phyloP scores from a whole-genome alignment of 2,113 vertebrate species.

The Megaceryle torquata region DNA sequence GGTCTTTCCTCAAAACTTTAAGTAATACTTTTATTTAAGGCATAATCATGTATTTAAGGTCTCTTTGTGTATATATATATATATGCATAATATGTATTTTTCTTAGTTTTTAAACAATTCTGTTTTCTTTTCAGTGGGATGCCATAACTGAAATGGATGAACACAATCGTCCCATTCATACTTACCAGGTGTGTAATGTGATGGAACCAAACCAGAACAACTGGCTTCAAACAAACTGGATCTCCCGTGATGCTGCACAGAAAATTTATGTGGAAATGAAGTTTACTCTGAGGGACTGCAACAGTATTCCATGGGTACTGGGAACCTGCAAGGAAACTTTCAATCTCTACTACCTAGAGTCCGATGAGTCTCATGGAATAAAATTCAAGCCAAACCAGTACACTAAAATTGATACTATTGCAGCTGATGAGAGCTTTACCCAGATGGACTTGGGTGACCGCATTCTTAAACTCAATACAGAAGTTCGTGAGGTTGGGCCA shows the following conservation, averaged over 20 bases:
- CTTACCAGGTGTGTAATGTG: conserved; percentile 95
- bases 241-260: conserved; percentile 91
- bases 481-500: conserved; percentile 92
- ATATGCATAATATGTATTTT: accelerated
- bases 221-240: conserved; percentile 96
- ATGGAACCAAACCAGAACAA: conserved; percentile 98
- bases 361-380: conserved; percentile 85
- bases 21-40: not conserved
- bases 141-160: conserved; percentile 98
- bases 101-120: not conserved
- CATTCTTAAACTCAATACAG: conserved; percentile 95
- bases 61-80: not conserved
- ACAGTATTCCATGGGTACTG: conserved; percentile 94
- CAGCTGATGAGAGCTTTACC: conserved; percentile 95
- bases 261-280: conserved; percentile 95
- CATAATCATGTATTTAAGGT: too few relatives aligned
- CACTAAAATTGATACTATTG: conserved; percentile 94
- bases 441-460: conserved; percentile 97
- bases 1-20: not conserved
- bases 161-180: conserved; percentile 93
- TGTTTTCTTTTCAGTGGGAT: conserved; percentile 84
- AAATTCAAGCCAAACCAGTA: conserved; percentile 90
- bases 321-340: conserved; percentile 97
- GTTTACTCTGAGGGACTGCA: conserved; percentile 94
- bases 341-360: conserved; percentile 93